phyloP scores from a whole-genome alignment of 2,113 vertebrate genomes.

The Oncorhynchus tshawytscha region DNA sequence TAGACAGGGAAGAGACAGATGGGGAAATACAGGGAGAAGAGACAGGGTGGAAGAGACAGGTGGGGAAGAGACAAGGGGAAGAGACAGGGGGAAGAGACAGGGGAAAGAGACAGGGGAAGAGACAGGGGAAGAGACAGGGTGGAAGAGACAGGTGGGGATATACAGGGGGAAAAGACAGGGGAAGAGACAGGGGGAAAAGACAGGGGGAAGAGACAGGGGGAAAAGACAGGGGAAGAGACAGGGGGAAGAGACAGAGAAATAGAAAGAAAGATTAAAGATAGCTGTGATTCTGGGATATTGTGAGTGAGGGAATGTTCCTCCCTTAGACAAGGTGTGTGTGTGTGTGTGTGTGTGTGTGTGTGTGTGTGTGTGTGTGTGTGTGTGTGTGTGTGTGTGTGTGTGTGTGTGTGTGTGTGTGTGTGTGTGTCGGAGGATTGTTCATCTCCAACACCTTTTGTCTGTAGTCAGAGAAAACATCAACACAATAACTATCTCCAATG shows the following conservation, averaged over 20 bases:
- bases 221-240: no score
- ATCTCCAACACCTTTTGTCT: slow-evolving; percentile 1
- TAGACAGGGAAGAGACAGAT: no score
- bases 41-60: no score
- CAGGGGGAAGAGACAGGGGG: not conserved
- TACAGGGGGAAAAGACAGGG: no score
- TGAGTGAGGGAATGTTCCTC: not conserved
- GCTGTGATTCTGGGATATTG: not conserved
- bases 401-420: no score
- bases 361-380: not conserved
- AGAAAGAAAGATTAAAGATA: not conserved
- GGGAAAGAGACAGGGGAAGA: no score
- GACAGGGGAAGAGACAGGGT: no score
- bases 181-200: no score
- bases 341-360: no score
- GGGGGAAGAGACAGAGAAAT: not conserved
- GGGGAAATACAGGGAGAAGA: no score
- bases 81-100: not conserved
- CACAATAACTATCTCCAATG: not conserved
- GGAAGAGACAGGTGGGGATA: no score
- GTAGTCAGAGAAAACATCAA: slow-evolving; percentile 6
- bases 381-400: not conserved
- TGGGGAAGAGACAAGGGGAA: not conserved
- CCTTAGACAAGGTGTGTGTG: no score
- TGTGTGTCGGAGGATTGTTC: not conserved